Percentiles rank a stretch among this genome's conserved stretches.
Conservation (phyloP, 2,113 vertebrate species). For the Piaya cayana region DNA sequence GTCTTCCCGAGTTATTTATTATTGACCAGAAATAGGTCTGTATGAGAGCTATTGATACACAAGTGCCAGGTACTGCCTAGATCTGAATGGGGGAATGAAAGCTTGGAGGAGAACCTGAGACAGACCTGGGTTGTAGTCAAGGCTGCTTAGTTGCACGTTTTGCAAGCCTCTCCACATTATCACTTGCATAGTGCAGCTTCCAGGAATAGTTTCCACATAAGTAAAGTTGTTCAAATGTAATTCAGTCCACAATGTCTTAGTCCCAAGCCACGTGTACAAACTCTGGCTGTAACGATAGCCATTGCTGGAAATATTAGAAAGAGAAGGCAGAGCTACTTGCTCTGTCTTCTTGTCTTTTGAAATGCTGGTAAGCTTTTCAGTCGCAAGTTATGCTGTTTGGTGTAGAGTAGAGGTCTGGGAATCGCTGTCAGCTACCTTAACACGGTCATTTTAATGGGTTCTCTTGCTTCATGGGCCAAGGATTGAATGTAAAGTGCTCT, state of each 20-base stretch:
- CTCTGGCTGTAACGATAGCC: neutral
- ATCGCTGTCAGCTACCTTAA: neutral
- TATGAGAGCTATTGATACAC: neutral
- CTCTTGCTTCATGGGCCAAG: neutral
- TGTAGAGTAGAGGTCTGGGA: neutral
- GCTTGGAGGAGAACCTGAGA: neutral
- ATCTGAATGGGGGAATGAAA: neutral
- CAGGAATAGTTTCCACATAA: neutral
- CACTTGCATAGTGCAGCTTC: neutral
- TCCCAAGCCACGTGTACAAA: neutral
- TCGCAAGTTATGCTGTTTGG: neutral
- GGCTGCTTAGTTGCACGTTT: neutral
- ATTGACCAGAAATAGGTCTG: conserved; percentile 23
- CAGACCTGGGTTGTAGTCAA: neutral
- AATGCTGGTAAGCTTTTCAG: neutral
- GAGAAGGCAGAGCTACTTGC: neutral
- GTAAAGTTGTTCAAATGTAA: neutral
- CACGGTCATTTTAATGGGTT: neutral
- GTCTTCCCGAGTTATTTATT: conserved; percentile 27
- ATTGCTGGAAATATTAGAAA: neutral
- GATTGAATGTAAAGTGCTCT: neutral
- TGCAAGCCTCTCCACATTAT: neutral
- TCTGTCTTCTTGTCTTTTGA: neutral
- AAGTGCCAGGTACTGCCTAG: neutral
- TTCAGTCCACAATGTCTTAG: neutral